Percentiles rank a stretch among this genome's conserved stretches.
These are phyloP conservation scores for Polypterus bichir DNA, from an alignment of 2,113 vertebrate genomes.

Conservation along the genomic window DNA sequence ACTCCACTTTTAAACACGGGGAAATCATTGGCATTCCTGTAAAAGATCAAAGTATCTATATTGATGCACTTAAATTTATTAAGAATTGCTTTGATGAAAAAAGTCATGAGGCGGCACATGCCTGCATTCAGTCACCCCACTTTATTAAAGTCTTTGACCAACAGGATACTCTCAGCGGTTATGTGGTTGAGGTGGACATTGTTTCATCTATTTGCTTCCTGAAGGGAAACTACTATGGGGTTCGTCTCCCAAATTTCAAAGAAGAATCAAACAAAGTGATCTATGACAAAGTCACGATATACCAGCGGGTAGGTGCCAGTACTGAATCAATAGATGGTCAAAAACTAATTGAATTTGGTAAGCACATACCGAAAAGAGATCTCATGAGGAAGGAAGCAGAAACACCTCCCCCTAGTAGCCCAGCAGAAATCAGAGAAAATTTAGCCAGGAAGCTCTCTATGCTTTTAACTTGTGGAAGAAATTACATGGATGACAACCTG, in stretches of 20 bases:
- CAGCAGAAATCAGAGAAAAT: conserved; percentile 28
- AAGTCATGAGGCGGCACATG: conserved; percentile 33
- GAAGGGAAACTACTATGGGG: conserved; percentile 35
- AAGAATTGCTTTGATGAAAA: conserved; percentile 33
- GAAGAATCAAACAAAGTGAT: conserved; percentile 40
- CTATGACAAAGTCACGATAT: conserved; percentile 32
- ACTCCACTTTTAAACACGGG: conserved; percentile 39
- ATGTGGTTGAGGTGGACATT: conserved; percentile 64
- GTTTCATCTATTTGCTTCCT: conserved; percentile 43
- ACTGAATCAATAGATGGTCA: conserved; percentile 40
- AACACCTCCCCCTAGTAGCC: conserved; percentile 10
- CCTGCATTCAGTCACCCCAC: conserved; percentile 54
- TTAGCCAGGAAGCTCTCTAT: conserved; percentile 52
- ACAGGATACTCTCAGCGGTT: conserved; percentile 37
- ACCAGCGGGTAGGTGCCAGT: conserved; percentile 52
- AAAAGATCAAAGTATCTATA: conserved; percentile 38
- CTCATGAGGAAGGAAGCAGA: conserved; percentile 50
- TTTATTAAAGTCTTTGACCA: conserved; percentile 53
- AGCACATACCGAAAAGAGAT: conserved; percentile 36
- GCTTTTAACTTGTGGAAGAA: conserved; percentile 53
- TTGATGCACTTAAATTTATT: conserved; percentile 49
- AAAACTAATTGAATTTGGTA: conserved; percentile 31
- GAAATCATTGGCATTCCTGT: conserved; percentile 54
- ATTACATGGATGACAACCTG: conserved; percentile 49
- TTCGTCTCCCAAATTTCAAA: conserved; percentile 52